These are phyloP conservation scores for Parnassius apollo DNA, from an alignment of 2,888 invertebrate species.

Conservation along the genomic window DNA sequence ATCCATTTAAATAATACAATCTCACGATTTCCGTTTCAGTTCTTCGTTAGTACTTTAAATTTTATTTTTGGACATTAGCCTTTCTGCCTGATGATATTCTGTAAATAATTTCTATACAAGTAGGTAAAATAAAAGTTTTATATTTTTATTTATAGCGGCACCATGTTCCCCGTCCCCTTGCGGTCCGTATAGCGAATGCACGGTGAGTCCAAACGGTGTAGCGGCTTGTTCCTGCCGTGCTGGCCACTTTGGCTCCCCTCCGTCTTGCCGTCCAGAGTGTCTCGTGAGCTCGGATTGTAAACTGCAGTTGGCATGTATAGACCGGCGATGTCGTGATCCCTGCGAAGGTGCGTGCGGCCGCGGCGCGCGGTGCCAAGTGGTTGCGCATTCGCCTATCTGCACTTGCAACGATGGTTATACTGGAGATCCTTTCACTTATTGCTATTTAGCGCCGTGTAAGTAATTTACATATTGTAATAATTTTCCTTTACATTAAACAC, in stretches of 20 bases:
- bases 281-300: constrained; percentile 87
- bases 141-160: constrained; percentile 36
- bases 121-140: neutral
- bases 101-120: too few species aligned
- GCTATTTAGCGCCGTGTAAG: constrained; percentile 81
- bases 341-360: constrained; percentile 88
- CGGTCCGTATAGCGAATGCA: constrained; percentile 86
- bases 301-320: constrained; percentile 84
- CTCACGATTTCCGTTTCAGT: too few species aligned
- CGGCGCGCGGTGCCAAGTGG: constrained; percentile 86
- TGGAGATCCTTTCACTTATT: constrained; percentile 87
- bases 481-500: neutral
- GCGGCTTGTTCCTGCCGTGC: constrained; percentile 87
- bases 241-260: constrained; percentile 87
- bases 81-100: too few species aligned
- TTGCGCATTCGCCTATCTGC: constrained; percentile 88
- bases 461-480: constrained; percentile 11
- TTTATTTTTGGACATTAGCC: too few species aligned
- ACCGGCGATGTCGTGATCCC: constrained; percentile 86
- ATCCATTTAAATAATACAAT: too few species aligned
- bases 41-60: too few species aligned
- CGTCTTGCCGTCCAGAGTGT: constrained; percentile 89
- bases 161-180: constrained; percentile 90
- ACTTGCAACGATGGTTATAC: constrained; percentile 84
- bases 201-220: constrained; percentile 70